phyloP scores from a whole-genome alignment of 2,113 vertebrate genomes.

The Misgurnus mizolepis region DNA sequence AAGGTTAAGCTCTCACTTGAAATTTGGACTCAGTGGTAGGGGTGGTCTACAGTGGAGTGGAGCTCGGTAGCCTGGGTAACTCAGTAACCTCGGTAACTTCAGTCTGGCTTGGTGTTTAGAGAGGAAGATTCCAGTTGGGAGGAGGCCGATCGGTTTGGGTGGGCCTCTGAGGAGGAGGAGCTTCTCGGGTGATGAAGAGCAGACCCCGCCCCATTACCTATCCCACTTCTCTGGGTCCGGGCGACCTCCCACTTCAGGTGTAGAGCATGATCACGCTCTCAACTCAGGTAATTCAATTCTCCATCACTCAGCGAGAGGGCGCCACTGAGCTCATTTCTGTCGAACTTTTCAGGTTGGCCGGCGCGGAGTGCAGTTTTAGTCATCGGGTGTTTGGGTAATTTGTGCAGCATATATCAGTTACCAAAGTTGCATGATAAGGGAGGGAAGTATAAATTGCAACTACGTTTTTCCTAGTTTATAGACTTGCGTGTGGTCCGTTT shows the following conservation, averaged over 20 bases:
- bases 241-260: conserved; percentile 83
- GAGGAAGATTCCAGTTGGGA: conserved; percentile 92
- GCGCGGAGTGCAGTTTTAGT: background rate
- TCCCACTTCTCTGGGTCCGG: conserved; percentile 79
- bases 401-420: background rate
- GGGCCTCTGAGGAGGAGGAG: conserved; percentile 84
- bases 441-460: background rate
- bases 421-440: background rate
- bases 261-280: conserved; percentile 84
- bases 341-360: background rate
- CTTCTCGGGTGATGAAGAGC: conserved; percentile 89
- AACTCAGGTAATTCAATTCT: conserved; percentile 85
- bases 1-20: conserved; percentile 14
- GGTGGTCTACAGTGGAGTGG: conserved; percentile 45
- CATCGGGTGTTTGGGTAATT: conserved; percentile 1
- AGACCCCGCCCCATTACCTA: conserved; percentile 86
- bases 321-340: conserved; percentile 24
- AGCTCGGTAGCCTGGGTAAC: conserved; percentile 46
- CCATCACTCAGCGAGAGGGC: conserved; percentile 45
- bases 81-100: conserved; percentile 76
- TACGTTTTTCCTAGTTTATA: too few species aligned
- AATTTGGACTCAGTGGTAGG: background rate
- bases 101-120: conserved; percentile 96
- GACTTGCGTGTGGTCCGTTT: background rate
- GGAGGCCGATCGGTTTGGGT: conserved; percentile 90